A percentile compares a stretch with the other conserved stretches of the same genome.
Evolutionary conservation across 2,888 invertebrate genomes (phyloP).

Genomic region (Pheosia tremula): DNA sequence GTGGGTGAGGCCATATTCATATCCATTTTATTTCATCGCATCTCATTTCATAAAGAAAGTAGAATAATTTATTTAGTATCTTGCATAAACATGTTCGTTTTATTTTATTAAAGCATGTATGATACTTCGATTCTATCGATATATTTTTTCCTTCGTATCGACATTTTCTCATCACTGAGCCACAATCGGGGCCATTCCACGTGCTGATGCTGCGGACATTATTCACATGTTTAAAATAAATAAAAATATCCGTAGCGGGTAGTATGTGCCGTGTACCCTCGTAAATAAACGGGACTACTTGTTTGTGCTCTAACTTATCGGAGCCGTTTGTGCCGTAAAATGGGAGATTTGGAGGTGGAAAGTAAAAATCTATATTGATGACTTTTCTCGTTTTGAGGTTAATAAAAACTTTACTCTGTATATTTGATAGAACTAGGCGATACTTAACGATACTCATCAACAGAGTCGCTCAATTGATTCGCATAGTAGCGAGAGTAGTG

Average conservation of each 20-base stretch:
- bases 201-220: conserved; percentile 42
- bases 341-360: neutral
- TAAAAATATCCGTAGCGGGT: conserved; percentile 35
- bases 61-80: no score
- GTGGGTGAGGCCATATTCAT: no score
- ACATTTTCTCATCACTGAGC: conserved; percentile 27
- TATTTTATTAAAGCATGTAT: no score
- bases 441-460: no score
- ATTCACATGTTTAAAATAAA: conserved; percentile 46
- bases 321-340: conserved; percentile 29
- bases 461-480: no score
- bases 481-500: no score
- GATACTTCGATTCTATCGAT: neutral
- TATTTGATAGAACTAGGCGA: no score
- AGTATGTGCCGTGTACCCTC: conserved; percentile 35
- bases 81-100: no score
- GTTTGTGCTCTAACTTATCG: conserved; percentile 43
- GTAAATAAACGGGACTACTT: conserved; percentile 40
- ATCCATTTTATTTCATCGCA: no score
- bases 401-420: no score
- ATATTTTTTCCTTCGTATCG: neutral
- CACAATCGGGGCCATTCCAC: conserved; percentile 11
- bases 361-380: neutral
- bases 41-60: no score
- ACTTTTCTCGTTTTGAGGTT: no score